Percentiles rank a stretch among this genome's conserved stretches.
These are phyloP conservation scores for Cirrhinus molitorella DNA, from an alignment of 2,797 vertebrate genomes.

Conservation along the genomic window DNA sequence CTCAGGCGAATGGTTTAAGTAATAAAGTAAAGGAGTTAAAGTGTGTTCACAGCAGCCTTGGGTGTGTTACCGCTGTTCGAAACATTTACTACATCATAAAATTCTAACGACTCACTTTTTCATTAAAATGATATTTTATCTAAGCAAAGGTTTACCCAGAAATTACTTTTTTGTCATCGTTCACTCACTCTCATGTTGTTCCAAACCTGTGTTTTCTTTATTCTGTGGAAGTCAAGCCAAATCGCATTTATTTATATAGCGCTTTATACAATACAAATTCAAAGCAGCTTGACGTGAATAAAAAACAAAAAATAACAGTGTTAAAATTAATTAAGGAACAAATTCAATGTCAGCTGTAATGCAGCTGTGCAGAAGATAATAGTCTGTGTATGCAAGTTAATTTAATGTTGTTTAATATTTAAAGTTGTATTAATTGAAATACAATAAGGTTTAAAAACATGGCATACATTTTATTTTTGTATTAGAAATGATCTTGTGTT, in stretches of 20 bases:
- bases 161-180: not conserved
- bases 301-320: not conserved
- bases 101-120: not conserved
- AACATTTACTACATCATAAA: not conserved
- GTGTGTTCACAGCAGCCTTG: not conserved
- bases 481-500: no score
- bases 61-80: not conserved
- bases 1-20: not conserved
- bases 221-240: not conserved
- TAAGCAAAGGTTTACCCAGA: not conserved
- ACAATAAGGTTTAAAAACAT: no score
- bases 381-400: not conserved
- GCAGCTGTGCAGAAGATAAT: not conserved
- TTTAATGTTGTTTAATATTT: no score
- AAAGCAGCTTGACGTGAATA: not conserved
- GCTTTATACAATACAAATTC: not conserved
- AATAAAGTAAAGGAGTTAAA: not conserved
- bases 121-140: not conserved
- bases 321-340: not conserved
- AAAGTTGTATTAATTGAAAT: no score
- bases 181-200: not conserved
- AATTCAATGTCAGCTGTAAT: not conserved
- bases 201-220: not conserved
- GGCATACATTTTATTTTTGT: no score
- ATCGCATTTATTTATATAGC: not conserved